Conservation (phyloP, 2,113 vertebrate genomes). For the Emberiza fucata region DNA sequence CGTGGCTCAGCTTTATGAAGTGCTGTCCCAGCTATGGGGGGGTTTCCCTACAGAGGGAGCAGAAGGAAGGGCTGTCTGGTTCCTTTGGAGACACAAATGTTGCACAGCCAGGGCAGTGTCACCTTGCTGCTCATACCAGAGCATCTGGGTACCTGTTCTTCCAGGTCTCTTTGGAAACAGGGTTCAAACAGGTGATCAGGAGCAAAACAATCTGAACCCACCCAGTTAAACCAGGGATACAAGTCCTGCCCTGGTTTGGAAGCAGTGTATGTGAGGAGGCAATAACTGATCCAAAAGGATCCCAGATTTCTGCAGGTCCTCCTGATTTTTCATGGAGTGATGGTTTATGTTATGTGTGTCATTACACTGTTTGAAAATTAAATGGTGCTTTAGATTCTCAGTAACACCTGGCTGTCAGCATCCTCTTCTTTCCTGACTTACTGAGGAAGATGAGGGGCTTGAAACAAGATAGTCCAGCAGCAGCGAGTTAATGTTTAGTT, state of each 20-base stretch:
- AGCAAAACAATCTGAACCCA: background rate
- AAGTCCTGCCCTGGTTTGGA: fast-evolving
- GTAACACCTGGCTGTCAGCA: background rate
- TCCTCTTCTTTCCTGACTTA: background rate
- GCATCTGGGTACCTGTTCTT: background rate
- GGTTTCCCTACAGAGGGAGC: fast-evolving
- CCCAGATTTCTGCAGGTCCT: background rate
- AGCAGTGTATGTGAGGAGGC: background rate
- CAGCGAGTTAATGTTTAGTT: background rate
- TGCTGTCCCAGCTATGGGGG: fast-evolving
- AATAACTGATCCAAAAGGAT: background rate
- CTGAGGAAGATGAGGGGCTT: background rate
- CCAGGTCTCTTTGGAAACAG: background rate
- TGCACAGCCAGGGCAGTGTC: background rate
- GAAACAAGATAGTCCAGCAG: background rate
- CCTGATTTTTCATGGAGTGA: background rate
- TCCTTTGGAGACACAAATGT: background rate
- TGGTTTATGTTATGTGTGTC: background rate
- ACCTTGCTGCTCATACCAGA: background rate
- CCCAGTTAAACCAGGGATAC: background rate
- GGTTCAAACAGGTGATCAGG: background rate
- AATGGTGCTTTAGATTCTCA: fast-evolving
- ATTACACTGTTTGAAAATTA: background rate
- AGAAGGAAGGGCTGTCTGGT: background rate
- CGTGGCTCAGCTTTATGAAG: fast-evolving